Conservation (phyloP, 2,888 invertebrate species). For the Pristionchus fissidentatus region DNA sequence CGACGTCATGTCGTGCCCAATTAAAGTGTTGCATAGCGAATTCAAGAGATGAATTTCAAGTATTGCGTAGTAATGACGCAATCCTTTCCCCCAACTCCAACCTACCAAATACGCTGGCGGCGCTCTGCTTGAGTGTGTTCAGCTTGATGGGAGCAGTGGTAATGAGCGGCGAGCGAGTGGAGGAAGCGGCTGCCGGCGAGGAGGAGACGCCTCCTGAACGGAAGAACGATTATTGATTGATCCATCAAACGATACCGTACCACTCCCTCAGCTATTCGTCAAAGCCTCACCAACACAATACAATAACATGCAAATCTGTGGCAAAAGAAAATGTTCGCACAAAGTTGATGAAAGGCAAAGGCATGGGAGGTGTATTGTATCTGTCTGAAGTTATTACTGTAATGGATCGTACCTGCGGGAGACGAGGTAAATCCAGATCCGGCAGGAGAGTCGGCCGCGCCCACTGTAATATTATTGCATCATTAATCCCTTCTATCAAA, state of each 20-base stretch:
- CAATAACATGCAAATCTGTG: no score
- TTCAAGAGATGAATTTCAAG: background rate
- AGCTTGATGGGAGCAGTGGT: slow-evolving; percentile 22
- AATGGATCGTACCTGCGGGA: background rate
- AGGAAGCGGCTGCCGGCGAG: background rate
- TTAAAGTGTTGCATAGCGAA: no score
- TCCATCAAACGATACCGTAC: background rate
- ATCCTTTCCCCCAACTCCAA: background rate
- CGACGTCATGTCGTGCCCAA: no score
- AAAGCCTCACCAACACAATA: background rate
- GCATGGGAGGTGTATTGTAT: no score
- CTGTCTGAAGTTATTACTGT: no score
- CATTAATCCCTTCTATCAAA: background rate
- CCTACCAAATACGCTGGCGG: slow-evolving; percentile 40
- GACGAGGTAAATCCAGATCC: slow-evolving; percentile 9
- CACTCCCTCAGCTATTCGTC: background rate
- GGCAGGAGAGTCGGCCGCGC: background rate
- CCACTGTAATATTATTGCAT: background rate
- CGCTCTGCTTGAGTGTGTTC: slow-evolving; percentile 36
- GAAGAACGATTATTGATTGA: background rate
- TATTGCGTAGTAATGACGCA: no score
- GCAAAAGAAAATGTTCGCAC: no score
- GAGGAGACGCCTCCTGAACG: background rate
- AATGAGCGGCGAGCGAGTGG: slow-evolving; percentile 1
- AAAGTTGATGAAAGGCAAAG: no score